Evolutionary conservation across 2,797 vertebrate species (phyloP).

Genomic region (Amphiprion clarkii): DNA sequence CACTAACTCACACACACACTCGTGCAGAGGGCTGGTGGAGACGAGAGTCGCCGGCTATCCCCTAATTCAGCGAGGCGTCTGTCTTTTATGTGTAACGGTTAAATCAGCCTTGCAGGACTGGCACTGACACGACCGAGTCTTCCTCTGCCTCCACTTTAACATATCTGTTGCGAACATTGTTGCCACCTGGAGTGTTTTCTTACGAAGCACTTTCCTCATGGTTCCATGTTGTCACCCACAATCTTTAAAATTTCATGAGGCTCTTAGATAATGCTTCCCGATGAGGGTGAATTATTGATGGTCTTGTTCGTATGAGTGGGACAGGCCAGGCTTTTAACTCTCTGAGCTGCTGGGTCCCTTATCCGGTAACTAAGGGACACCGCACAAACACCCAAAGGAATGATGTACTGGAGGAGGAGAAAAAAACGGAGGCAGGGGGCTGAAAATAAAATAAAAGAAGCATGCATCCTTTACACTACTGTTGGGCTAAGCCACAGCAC

Average conservation of each 20-base stretch:
- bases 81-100: conserved; percentile 54
- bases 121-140: conserved; percentile 18
- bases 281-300: conserved; percentile 87
- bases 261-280: conserved; percentile 86
- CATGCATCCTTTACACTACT: conserved; percentile 75
- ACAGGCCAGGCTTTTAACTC: conserved; percentile 86
- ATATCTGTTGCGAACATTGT: conserved; percentile 59
- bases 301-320: conserved; percentile 83
- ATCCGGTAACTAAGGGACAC: conserved; percentile 86
- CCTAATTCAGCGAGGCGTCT: conserved; percentile 51
- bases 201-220: conserved; percentile 73
- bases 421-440: conserved; percentile 60
- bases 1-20: conserved; percentile 40
- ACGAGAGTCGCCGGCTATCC: conserved; percentile 41
- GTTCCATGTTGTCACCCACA: conserved; percentile 80
- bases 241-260: conserved; percentile 83
- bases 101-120: conserved; percentile 39
- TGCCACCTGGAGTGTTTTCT: conserved; percentile 76
- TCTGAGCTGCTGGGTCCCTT: conserved; percentile 76
- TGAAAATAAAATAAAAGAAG: conserved; percentile 82
- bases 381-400: conserved; percentile 85
- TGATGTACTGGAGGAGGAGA: conserved; percentile 78
- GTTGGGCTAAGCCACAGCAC: conserved; percentile 70
- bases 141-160: conserved; percentile 41
- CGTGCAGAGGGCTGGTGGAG: conserved; percentile 17